These are phyloP conservation scores for Drosophila melanica DNA, from an alignment of 1,140 invertebrate genomes.

Conservation along the genomic window DNA sequence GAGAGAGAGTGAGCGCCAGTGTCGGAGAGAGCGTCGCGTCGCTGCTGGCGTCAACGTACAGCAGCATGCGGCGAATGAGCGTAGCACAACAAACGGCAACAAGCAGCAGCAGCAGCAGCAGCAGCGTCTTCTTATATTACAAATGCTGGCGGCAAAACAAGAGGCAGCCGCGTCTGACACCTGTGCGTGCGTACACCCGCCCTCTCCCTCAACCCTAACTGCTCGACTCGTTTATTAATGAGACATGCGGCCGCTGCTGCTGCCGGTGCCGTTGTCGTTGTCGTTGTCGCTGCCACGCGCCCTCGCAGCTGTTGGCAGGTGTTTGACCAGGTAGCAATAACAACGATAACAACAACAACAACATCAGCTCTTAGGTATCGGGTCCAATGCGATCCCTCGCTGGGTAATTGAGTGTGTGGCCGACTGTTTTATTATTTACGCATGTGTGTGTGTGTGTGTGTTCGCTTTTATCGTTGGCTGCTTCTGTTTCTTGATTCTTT, in stretches of 20 bases:
- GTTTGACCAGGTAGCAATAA: constrained; percentile 25
- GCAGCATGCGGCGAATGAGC: constrained; percentile 25
- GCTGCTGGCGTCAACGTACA: constrained; percentile 19
- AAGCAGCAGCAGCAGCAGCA: constrained; percentile 7
- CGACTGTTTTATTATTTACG: constrained; percentile 57
- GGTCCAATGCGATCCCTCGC: constrained; percentile 26
- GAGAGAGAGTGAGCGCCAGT: not conserved
- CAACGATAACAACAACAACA: not conserved
- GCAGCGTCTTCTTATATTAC: constrained; percentile 36
- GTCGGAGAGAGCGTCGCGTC: constrained; percentile 10
- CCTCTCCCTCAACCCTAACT: not conserved
- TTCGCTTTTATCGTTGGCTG: constrained; percentile 22
- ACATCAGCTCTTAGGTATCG: constrained; percentile 25
- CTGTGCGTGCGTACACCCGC: constrained; percentile 26
- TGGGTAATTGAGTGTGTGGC: constrained; percentile 52
- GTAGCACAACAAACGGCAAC: constrained; percentile 29
- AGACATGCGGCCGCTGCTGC: constrained; percentile 20
- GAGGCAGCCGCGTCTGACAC: constrained; percentile 34
- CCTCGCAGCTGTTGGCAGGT: constrained; percentile 26
- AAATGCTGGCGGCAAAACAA: constrained; percentile 39
- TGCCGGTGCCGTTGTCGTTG: not conserved
- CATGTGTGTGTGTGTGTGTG: constrained; percentile 22
- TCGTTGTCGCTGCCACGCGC: constrained; percentile 28
- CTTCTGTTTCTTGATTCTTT: constrained; percentile 8
- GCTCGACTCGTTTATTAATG: constrained; percentile 43